Evolutionary conservation across 2,888 invertebrate genomes (phyloP), one percentile per base, ranked within the genome.

Genomic region (Vanessa cardui): DNA sequence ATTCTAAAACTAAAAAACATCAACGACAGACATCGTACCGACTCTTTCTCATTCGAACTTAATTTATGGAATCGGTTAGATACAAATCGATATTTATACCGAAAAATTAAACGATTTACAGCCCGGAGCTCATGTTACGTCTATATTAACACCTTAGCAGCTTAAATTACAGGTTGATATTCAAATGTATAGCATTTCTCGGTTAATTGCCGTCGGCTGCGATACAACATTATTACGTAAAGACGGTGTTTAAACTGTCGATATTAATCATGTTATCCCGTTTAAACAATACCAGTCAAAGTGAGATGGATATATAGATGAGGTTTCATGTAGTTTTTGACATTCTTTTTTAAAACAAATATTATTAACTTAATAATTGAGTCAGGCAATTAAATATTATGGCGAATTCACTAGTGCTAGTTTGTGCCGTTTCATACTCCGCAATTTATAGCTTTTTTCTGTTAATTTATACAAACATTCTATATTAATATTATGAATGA

Each of bases 101-200:
- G 49, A 69, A 70, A 65, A 39, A 33, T 68, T 66, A 65, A 73
- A 68, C 62, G 67, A 61, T 70, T 68, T 59, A 31, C 61, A 65
- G 46, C 72, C 67, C 66, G 54, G 58, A 68, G 72, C 71, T 61
- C 68, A 68, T 54, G 67, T 68, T 31, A 54, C 52, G 52, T 54
- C 52, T 54, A 31, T 71, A 76, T 75, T 76, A 77, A 78, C 78
- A 78, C 78, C 77, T 78, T 77, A 60, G 72, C 69, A 64, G 70
- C 71, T 66, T 67, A 78, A 78, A 78, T 78, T 78, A 77, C 77
- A 77, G 77, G 73, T 70, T 70, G 62, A 73, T 75, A 75, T 75
- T 75, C 76, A 73, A 77, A 78, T 74, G 74, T 77, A 74, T 74
- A 74, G 73, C 70, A 72, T 75, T 64, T 74, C 72, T 71, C 71